Percentiles rank a stretch among this genome's conserved stretches.
These are phyloP conservation scores for Vulpes ferrilata DNA, from an alignment of 2,113 vertebrate genomes.

Conservation along the genomic window DNA sequence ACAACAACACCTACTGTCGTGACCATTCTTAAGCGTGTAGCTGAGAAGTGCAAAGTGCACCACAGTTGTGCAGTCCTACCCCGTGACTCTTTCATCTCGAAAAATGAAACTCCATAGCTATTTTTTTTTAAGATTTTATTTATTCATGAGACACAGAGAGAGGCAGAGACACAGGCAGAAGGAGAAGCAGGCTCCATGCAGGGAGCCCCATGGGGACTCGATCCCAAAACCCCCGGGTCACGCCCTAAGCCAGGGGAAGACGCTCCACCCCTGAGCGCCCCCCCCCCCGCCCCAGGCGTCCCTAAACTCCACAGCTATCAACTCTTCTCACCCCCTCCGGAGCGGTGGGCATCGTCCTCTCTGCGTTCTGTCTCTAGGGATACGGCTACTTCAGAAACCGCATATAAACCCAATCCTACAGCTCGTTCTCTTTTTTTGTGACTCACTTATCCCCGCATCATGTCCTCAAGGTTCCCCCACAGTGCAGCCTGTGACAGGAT, in stretches of 20 bases:
- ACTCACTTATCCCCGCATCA: background rate
- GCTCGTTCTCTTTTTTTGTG: background rate
- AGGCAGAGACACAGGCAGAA: too few relatives aligned
- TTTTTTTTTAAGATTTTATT: too few relatives aligned
- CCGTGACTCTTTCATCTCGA: background rate
- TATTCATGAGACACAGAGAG: too few relatives aligned
- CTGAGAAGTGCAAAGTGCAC: background rate
- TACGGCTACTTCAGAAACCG: background rate
- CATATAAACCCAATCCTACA: background rate
- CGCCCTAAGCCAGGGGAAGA: too few relatives aligned
- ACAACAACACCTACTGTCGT: background rate
- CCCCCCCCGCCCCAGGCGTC: too few relatives aligned
- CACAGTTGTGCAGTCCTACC: background rate
- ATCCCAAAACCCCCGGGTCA: too few relatives aligned
- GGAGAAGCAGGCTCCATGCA: too few relatives aligned
- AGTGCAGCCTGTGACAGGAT: background rate
- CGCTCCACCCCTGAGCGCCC: too few relatives aligned
- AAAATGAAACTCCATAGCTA: background rate
- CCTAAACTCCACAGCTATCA: background rate
- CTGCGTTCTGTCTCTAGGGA: background rate
- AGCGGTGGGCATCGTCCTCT: background rate
- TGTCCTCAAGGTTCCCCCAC: background rate
- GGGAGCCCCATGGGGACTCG: too few relatives aligned
- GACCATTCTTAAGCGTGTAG: background rate
- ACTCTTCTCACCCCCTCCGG: background rate